A percentile compares a stretch with the other conserved stretches of the same genome.
phyloP scores from a whole-genome alignment of 1,140 invertebrate genomes.

The Brachionus paranguensis region DNA sequence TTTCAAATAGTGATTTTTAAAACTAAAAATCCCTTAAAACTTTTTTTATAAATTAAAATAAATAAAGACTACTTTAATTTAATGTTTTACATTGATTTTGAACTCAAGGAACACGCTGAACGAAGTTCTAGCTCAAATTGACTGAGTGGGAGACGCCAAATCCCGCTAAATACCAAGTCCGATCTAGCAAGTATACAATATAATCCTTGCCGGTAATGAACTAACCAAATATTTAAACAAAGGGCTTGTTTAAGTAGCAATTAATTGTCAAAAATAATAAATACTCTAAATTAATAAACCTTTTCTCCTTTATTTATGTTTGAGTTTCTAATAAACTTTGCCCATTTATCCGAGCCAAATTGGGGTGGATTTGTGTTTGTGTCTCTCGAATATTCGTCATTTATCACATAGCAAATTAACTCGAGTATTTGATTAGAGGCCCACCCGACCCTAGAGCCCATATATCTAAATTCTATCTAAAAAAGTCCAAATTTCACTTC shows the following conservation, averaged over 20 bases:
- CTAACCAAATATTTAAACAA: constrained; percentile 17
- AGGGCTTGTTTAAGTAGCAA: constrained; percentile 19
- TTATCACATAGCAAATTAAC: neutral
- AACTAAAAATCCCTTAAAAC: no score
- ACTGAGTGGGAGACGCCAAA: neutral
- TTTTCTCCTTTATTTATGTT: constrained; percentile 25
- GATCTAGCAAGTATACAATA: neutral
- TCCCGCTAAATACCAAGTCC: neutral
- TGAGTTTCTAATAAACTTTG: constrained; percentile 15
- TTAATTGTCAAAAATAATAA: constrained; percentile 29
- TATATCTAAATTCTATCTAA: neutral
- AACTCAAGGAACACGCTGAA: neutral
- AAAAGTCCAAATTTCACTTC: neutral
- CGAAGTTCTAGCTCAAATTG: neutral
- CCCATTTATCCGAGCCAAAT: neutral
- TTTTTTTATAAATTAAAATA: no score
- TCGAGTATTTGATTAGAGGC: constrained; percentile 25
- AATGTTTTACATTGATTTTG: no score
- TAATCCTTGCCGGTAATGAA: neutral
- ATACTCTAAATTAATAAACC: neutral
- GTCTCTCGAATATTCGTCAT: neutral
- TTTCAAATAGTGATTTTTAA: no score
- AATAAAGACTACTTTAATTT: no score
- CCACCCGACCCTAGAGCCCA: neutral
- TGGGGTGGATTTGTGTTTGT: constrained; percentile 20